Evolutionary conservation across 2,113 vertebrate genomes (phyloP).

Genomic region (Chunga burmeisteri): DNA sequence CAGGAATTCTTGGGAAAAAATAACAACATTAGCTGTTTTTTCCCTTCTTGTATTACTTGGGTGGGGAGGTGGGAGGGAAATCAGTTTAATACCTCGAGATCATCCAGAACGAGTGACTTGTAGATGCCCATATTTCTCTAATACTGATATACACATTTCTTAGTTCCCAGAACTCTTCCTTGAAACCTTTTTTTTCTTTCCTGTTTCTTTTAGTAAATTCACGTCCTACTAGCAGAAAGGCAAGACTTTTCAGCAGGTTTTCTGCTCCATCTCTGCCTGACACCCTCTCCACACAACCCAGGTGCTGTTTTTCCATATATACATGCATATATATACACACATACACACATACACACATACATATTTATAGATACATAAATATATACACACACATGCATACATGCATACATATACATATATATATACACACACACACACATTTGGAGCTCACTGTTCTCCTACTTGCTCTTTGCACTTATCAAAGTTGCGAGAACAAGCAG

Average conservation of each 20-base stretch:
- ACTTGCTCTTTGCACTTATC: background rate
- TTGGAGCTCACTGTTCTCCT: background rate
- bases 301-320: background rate
- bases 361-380: background rate
- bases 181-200: background rate
- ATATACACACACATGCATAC: fast-evolving
- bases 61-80: background rate
- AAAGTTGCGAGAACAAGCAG: background rate
- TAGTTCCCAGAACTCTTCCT: background rate
- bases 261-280: background rate
- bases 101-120: background rate
- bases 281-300: background rate
- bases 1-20: background rate
- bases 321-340: background rate
- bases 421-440: background rate
- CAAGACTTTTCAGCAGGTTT: background rate
- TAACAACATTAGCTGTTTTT: background rate
- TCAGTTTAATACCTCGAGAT: background rate
- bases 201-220: background rate
- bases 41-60: background rate
- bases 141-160: background rate
- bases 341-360: background rate
- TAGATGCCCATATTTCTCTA: background rate
- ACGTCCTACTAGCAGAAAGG: background rate
- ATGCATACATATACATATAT: background rate